Base-by-base conservation (phyloP, 2,797 vertebrate species). In the Sphaeramia orbicularis region DNA sequence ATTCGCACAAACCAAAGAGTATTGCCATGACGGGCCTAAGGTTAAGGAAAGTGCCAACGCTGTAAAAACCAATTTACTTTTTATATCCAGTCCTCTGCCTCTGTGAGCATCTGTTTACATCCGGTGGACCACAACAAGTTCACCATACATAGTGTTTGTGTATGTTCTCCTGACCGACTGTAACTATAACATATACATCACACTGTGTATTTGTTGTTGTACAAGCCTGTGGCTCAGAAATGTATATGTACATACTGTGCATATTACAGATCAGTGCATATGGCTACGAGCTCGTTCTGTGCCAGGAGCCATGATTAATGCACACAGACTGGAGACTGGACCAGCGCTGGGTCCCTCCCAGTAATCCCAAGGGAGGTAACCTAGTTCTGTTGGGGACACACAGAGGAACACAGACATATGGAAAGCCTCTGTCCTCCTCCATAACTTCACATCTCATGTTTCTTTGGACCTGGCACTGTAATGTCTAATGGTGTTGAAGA, bases 251-350 rank as follows among this genome's bases (percentile, higher is more conserved):
- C 15, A 55, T 40, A 4, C 19, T 40, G 1, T 38, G 18, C 14
- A 27, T 42, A 55, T 70, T 74, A 42, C 1, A 69, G 10, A 19
- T 43, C 24, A 30, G 42, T 55, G 1, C 56, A 71, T 76, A 67
- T 76, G 73, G 60, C 47, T 56, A 10, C 16, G 42, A 53, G 53
- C 38, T 61, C 7, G 0, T 18, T 65, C 24, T 56, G 13, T 67
- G 63, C 73, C 72, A 47, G 55, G 9, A 80, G 60, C 32, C 37
- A 66, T 84, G 73, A 81, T 90, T 83, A 87, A 87, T 86, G 67
- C 63, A 83, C 57, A 64, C 19, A 69, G 55, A 68, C n/a, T 41
- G 53, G 16, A 69, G 71, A 76, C 69, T 58, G 56, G 74, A 82
- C 65, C 65, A 65, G 48, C 1, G 0, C 32, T 18, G 60, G 62